Conservation (phyloP, 2,888 invertebrate genomes). For the Aphodius granarius region DNA sequence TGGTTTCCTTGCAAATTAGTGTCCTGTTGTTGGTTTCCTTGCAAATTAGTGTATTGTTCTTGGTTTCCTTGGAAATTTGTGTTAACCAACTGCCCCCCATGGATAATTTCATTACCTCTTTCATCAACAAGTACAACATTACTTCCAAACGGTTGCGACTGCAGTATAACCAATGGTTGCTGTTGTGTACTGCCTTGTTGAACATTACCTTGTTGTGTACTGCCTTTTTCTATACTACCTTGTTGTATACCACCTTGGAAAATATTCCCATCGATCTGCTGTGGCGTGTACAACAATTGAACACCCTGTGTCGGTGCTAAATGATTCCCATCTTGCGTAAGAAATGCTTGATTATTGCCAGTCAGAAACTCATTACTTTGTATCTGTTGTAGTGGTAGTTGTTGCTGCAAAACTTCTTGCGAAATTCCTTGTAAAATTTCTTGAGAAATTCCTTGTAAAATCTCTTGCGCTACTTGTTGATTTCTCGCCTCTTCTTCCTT, state of each 20-base stretch:
- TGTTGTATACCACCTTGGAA: neutral
- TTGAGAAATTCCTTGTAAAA: no score
- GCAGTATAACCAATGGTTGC: neutral
- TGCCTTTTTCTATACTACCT: neutral
- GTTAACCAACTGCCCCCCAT: neutral
- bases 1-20: neutral
- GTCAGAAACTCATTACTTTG: neutral
- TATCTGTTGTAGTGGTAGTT: neutral
- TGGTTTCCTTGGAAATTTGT: neutral
- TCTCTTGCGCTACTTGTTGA: neutral
- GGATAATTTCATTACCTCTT: neutral
- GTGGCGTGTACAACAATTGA: neutral
- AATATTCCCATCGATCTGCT: neutral
- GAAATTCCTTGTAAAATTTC: neutral
- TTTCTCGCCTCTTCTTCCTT: constrained; percentile 14
- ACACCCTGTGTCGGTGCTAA: neutral
- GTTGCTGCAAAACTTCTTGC: neutral
- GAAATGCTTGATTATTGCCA: neutral
- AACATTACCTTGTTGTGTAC: neutral
- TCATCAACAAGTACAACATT: neutral
- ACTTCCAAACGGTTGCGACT: neutral
- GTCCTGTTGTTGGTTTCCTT: neutral
- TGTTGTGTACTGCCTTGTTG: neutral
- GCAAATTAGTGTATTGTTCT: neutral
- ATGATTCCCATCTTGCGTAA: neutral